Percentiles rank a stretch among this genome's conserved stretches.
These are phyloP conservation scores for Melikaiella ostensackeni DNA, from an alignment of 2,888 invertebrate species.

Conservation along the genomic window DNA sequence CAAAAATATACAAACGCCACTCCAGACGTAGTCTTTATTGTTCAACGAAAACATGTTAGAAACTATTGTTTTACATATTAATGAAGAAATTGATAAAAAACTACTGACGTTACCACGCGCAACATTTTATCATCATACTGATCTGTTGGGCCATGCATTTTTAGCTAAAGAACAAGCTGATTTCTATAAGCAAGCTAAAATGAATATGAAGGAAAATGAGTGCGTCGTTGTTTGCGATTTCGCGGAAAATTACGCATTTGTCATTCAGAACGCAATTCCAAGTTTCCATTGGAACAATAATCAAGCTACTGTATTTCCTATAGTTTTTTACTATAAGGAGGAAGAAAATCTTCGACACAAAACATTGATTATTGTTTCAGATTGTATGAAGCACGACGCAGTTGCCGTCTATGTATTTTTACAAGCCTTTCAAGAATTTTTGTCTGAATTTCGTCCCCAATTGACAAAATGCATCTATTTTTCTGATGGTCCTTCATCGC, in stretches of 20 bases:
- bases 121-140: no score
- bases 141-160: no score
- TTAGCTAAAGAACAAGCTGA: slow-evolving; percentile 36
- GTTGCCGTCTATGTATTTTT: slow-evolving; percentile 36
- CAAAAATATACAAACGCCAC: no score
- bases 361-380: neutral
- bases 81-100: no score
- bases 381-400: slow-evolving; percentile 18
- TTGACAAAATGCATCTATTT: slow-evolving; percentile 39
- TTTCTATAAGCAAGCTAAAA: slow-evolving; percentile 40
- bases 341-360: neutral
- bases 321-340: neutral
- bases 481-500: slow-evolving; percentile 45
- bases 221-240: slow-evolving; percentile 39
- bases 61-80: no score
- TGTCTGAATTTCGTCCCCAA: slow-evolving; percentile 28
- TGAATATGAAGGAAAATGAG: slow-evolving; percentile 33
- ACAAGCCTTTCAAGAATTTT: slow-evolving; percentile 41
- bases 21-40: no score
- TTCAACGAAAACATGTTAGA: no score
- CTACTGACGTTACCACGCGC: no score
- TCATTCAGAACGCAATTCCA: neutral
- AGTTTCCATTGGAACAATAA: neutral
- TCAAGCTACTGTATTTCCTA: no score
- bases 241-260: neutral